Evolutionary conservation across 2,888 invertebrate genomes (phyloP).

Genomic region (Drosophila merina): DNA sequence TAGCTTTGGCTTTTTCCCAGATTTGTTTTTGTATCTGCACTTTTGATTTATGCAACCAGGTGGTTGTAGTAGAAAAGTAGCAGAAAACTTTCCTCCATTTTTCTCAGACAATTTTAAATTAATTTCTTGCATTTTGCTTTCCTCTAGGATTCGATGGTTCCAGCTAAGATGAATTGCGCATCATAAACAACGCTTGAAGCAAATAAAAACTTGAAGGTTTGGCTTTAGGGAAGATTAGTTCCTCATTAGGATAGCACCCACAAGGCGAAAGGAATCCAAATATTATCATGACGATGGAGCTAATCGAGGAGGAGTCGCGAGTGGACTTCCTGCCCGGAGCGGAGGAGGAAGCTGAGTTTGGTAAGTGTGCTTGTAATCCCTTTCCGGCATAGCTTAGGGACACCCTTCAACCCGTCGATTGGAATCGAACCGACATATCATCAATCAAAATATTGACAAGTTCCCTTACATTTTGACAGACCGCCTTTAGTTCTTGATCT

Average conservation of each 20-base stretch:
- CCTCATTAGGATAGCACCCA: constrained; percentile 17
- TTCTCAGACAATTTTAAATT: constrained; percentile 1
- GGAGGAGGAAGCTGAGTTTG: constrained; percentile 82
- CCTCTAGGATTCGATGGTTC: constrained; percentile 26
- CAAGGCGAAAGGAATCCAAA: not conserved
- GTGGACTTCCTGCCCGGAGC: constrained; percentile 61
- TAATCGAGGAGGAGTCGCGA: constrained; percentile 54
- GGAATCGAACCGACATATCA: constrained; percentile 6
- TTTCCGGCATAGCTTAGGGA: constrained; percentile 6
- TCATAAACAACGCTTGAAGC: constrained; percentile 39
- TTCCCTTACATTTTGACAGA: constrained; percentile 13
- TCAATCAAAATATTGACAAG: constrained; percentile 48
- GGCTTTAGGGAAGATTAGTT: not conserved
- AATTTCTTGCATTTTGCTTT: constrained; percentile 2
- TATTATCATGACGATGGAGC: constrained; percentile 54
- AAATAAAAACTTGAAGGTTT: not conserved
- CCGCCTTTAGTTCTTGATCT: constrained; percentile 22
- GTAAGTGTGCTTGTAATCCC: constrained; percentile 64
- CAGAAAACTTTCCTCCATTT: constrained; percentile 6
- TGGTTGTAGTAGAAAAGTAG: not conserved
- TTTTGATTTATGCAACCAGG: constrained; percentile 9
- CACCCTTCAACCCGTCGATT: constrained; percentile 6
- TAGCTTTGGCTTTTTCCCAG: constrained; percentile 7
- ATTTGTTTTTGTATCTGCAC: constrained; percentile 5
- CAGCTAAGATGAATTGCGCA: constrained; percentile 53